Percentiles rank a stretch among this genome's conserved stretches.
These are phyloP conservation scores for Allolobophora icterica DNA, from an alignment of 2,888 invertebrate genomes.

Conservation along the genomic window DNA sequence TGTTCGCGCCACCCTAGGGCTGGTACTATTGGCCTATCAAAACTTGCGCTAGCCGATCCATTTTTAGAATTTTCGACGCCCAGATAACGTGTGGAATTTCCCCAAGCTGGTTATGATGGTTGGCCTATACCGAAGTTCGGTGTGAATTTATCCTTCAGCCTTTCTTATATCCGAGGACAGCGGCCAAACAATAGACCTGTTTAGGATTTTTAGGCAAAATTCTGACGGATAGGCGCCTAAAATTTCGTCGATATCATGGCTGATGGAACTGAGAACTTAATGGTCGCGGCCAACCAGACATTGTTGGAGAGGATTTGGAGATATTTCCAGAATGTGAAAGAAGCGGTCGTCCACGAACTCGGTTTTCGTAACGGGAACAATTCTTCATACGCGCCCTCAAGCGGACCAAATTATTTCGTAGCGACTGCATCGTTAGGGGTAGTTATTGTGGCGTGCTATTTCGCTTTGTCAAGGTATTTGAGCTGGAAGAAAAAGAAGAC, in stretches of 20 bases:
- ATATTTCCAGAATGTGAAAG: slow-evolving; percentile 2
- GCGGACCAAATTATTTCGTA: neutral
- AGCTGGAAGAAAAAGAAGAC: neutral
- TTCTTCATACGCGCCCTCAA: neutral
- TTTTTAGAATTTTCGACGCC: too few relatives aligned
- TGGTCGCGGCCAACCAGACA: neutral
- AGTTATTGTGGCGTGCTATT: neutral
- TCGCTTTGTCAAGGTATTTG: neutral
- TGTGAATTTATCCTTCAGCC: too few relatives aligned
- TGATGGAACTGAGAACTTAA: neutral
- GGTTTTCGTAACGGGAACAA: neutral
- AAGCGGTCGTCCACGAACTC: neutral
- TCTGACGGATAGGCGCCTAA: too few relatives aligned
- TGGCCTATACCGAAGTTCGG: too few relatives aligned
- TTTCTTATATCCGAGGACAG: too few relatives aligned
- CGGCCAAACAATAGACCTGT: too few relatives aligned
- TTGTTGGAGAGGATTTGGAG: neutral
- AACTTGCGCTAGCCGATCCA: too few relatives aligned
- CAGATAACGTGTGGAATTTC: too few relatives aligned
- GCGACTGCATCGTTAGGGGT: neutral
- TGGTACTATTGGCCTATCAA: too few relatives aligned
- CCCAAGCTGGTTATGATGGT: too few relatives aligned
- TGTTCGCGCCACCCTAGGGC: too few relatives aligned
- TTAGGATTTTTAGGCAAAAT: too few relatives aligned
- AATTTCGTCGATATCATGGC: neutral